Evolutionary conservation across 2,888 invertebrate species (phyloP).

Genomic region (Cryptosula pallasiana): DNA sequence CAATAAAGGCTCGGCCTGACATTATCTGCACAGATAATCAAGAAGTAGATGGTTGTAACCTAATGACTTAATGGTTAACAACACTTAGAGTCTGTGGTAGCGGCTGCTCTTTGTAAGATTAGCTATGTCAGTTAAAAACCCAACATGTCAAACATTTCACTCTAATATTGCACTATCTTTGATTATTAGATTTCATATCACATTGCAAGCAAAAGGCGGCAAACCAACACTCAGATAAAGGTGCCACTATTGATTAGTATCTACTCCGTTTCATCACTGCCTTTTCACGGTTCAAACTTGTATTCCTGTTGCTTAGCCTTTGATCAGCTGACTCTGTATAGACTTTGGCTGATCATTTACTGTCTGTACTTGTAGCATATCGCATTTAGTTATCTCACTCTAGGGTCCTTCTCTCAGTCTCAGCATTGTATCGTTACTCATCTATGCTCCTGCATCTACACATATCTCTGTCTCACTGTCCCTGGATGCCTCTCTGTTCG

Average conservation of each 20-base stretch:
- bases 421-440: no score
- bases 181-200: conserved; percentile 24
- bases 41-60: background rate
- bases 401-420: no score
- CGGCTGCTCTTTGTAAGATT: conserved; percentile 22
- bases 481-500: no score
- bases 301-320: background rate
- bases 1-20: conserved; percentile 9
- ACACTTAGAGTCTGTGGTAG: conserved; percentile 15
- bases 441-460: no score
- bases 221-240: conserved; percentile 24
- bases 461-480: no score
- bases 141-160: conserved; percentile 8
- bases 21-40: conserved; percentile 21
- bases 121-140: background rate
- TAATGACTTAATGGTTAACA: conserved; percentile 16
- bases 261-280: background rate
- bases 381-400: no score
- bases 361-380: no score
- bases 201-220: conserved; percentile 12
- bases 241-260: conserved; percentile 22
- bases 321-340: background rate
- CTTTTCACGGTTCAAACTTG: conserved; percentile 6
- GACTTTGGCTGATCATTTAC: background rate
- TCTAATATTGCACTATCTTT: conserved; percentile 18